Conservation (phyloP, 2,888 invertebrate genomes). For the Trilocha varians region DNA sequence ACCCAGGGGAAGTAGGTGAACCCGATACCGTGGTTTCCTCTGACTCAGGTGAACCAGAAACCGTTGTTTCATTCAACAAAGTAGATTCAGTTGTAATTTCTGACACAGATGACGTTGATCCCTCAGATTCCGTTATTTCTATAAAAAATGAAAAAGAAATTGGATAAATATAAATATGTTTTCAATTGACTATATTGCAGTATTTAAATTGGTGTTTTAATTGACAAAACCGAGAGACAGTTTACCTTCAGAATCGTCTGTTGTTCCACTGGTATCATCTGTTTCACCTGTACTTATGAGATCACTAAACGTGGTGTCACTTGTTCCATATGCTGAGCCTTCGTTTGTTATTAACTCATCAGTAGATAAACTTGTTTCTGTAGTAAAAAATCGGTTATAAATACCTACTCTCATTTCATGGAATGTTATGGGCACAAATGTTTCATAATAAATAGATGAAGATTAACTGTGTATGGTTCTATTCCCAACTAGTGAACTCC, state of each 20-base stretch:
- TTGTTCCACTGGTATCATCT: not conserved
- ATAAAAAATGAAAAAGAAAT: not conserved
- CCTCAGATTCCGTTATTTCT: not conserved
- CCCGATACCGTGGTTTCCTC: not conserved
- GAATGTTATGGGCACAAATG: too few species aligned
- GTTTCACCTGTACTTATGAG: slow-evolving; percentile 1
- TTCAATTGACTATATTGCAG: not conserved
- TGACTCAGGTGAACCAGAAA: not conserved
- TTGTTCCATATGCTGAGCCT: slow-evolving; percentile 2
- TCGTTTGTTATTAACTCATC: slow-evolving; percentile 5
- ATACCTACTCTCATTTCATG: too few species aligned
- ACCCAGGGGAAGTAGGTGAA: not conserved
- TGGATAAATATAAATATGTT: too few species aligned
- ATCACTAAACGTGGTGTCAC: slow-evolving; percentile 6
- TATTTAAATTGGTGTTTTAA: not conserved
- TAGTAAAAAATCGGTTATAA: not conserved
- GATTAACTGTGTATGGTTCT: too few species aligned
- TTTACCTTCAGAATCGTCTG: not conserved
- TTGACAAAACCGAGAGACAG: not conserved
- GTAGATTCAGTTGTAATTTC: not conserved
- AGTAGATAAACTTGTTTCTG: slow-evolving; percentile 5
- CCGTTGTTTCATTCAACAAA: not conserved
- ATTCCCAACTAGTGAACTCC: too few species aligned
- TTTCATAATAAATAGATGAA: too few species aligned
- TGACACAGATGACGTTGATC: not conserved